Conservation (phyloP, 1,140 invertebrate genomes). For the Eriosoma lanigerum region DNA sequence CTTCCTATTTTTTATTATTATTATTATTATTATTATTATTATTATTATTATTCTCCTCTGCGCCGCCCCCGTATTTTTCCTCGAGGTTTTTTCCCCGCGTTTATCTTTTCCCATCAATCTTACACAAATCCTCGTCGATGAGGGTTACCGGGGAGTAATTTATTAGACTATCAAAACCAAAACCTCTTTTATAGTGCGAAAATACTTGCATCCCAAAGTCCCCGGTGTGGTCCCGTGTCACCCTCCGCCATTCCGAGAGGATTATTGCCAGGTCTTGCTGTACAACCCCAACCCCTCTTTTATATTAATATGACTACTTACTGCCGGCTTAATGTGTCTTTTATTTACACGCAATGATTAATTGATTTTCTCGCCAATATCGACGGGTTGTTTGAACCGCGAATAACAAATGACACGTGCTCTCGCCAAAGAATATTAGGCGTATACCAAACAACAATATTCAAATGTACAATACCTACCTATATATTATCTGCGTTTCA, state of each 20-base stretch:
- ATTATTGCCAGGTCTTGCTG: conserved; percentile 45
- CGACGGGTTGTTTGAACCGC: conserved; percentile 19
- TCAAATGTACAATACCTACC: too few species aligned
- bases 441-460: neutral
- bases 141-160: conserved; percentile 50
- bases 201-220: conserved; percentile 45
- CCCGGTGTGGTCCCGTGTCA: neutral
- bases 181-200: conserved; percentile 49
- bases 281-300: conserved; percentile 31
- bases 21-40: conserved; percentile 13
- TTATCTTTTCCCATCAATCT: conserved; percentile 52
- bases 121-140: conserved; percentile 48
- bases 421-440: neutral
- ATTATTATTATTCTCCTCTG: too few species aligned
- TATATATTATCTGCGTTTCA: too few species aligned
- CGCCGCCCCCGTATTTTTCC: neutral
- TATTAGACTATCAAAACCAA: conserved; percentile 52
- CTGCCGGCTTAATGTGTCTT: conserved; percentile 51
- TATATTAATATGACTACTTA: conserved; percentile 51
- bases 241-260: neutral
- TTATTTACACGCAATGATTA: conserved; percentile 51
- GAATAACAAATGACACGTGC: conserved; percentile 50
- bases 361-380: conserved; percentile 36
- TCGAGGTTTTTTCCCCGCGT: too few species aligned
- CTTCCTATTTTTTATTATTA: neutral